Evolutionary conservation across 2,797 vertebrate genomes (phyloP), one percentile per base, ranked within the genome.

Genomic region (Myoxocephalus aenaeus): DNA sequence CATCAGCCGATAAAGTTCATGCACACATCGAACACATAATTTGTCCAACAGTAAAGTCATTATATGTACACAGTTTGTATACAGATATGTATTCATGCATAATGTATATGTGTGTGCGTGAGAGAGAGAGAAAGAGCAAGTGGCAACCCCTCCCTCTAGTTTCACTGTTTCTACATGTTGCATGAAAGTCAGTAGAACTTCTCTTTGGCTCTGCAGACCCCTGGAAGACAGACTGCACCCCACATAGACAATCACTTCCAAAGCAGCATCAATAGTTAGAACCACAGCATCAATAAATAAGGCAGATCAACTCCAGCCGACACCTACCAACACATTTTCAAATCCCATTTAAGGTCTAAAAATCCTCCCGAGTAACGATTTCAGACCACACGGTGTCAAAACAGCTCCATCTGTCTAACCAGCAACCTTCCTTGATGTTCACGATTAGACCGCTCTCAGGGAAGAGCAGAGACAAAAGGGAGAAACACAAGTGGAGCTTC

Each of bases 261-360:
- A 65, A 67, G 38, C 54, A 50, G 18, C 65, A 71, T 51, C 25
- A 44, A 75, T 48, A 74, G 14, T 72, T 51, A 59, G 18, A 78
- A 34, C 27, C 63, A 68, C 46, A 72, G 36, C 20, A 42, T 84
- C 79, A 63, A 79, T 77, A 77, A 83, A 62, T 18, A 7, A 77
- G 78, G 73, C 32, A 56, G 11, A 74, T 71, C 48, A 57, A 32
- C 57, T 75, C 40, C 3, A 38, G 66, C 51, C 48, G 7, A 64
- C 51, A 44, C 70, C 76, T 58, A 70, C 22, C 25, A 58, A 36
- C 36, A 68, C 5, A 2, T 63, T 56, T 67, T 38, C 54, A 34
- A 5, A 72, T 77, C 66, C 61, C 8, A 61, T 72, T 82, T 12
- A 61, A 58, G 65, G 75, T 57, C 57, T 51, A 11, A 56, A 62